Evolutionary conservation across 1,140 invertebrate genomes (phyloP).

Genomic region (Micrasema minimum): DNA sequence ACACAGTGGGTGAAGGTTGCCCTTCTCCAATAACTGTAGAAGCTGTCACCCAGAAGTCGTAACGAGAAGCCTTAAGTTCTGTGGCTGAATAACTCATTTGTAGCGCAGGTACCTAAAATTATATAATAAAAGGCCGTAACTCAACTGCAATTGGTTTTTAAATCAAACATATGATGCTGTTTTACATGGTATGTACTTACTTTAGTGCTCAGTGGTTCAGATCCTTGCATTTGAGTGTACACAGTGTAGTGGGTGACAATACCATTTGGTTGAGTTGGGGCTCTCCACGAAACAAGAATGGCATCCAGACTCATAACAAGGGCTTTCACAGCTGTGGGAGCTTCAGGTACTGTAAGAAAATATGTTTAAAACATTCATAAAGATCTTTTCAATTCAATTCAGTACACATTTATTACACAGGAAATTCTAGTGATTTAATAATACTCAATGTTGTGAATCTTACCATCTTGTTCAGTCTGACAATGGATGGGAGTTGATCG

Average conservation of each 20-base stretch:
- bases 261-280: conserved; percentile 91
- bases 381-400: background rate
- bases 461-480: conserved; percentile 95
- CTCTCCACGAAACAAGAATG: conserved; percentile 93
- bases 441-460: conserved; percentile 48
- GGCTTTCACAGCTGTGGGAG: conserved; percentile 92
- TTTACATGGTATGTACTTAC: conserved; percentile 65
- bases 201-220: conserved; percentile 77
- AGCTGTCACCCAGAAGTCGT: conserved; percentile 95
- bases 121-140: background rate
- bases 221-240: conserved; percentile 83
- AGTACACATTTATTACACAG: conserved; percentile 26
- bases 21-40: conserved; percentile 94
- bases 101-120: conserved; percentile 66
- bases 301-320: conserved; percentile 90
- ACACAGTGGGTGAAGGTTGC: conserved; percentile 85
- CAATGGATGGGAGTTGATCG: conserved; percentile 90
- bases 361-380: background rate
- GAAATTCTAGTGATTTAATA: too few species aligned
- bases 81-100: conserved; percentile 86
- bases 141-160: background rate
- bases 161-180: background rate
- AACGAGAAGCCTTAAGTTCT: conserved; percentile 83
- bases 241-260: conserved; percentile 93
- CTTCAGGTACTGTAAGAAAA: conserved; percentile 81